These are phyloP conservation scores for Mallotus villosus DNA, from an alignment of 2,797 vertebrate genomes.

Conservation along the genomic window DNA sequence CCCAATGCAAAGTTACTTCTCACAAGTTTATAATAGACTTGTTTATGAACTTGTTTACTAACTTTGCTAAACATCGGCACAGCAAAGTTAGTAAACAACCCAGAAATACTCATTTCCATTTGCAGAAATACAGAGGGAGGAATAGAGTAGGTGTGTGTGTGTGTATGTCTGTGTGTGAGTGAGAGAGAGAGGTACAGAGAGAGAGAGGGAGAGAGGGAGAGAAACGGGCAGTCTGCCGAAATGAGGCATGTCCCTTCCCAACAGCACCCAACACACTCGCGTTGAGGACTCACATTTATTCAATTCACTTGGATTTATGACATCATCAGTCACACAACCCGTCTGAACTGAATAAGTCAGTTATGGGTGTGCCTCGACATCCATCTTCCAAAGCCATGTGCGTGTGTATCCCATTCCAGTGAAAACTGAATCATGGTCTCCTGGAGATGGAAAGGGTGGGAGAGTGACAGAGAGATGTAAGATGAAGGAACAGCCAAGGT, in stretches of 20 bases:
- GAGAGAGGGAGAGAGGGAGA: background rate
- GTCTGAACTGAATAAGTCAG: conserved; percentile 37
- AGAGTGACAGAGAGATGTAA: background rate
- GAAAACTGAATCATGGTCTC: conserved; percentile 13
- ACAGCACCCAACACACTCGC: background rate
- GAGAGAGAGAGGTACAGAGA: background rate
- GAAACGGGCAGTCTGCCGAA: background rate
- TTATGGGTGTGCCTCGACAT: conserved; percentile 55
- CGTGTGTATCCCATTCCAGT: conserved; percentile 1
- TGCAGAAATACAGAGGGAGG: background rate
- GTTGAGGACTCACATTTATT: conserved; percentile 22
- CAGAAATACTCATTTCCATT: too few relatives aligned
- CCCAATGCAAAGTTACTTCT: too few relatives aligned
- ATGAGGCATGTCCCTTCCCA: background rate
- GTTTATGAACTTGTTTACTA: too few relatives aligned
- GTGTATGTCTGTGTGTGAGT: too few relatives aligned
- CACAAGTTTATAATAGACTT: too few relatives aligned
- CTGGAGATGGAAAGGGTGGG: background rate
- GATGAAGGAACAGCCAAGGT: conserved; percentile 4
- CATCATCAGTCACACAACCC: conserved; percentile 30
- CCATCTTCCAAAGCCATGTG: conserved; percentile 45
- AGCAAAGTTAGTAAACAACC: too few relatives aligned
- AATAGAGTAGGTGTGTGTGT: too few relatives aligned
- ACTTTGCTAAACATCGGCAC: too few relatives aligned
- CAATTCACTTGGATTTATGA: conserved; percentile 25